Conservation (phyloP, 2,113 vertebrate genomes). For the Saiga tatarica region DNA sequence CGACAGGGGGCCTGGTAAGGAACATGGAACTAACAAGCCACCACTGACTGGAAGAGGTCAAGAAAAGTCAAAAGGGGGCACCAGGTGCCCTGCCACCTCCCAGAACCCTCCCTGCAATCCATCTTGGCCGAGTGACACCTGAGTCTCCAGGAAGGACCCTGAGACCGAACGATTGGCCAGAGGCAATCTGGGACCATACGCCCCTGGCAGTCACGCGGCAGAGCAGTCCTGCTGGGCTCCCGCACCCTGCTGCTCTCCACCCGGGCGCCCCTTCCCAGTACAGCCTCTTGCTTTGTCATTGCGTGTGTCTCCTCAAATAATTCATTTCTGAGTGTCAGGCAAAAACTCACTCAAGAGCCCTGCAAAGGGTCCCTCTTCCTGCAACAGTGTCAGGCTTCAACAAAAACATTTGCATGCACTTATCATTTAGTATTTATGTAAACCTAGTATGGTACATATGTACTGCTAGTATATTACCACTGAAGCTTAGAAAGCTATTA, state of each 20-base stretch:
- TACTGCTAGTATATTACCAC: background rate
- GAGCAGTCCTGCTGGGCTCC: background rate
- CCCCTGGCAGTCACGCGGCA: rapidly evolving
- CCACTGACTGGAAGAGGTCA: background rate
- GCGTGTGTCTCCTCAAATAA: background rate
- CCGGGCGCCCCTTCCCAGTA: rapidly evolving
- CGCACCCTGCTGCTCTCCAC: background rate
- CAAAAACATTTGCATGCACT: background rate
- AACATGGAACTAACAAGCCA: background rate
- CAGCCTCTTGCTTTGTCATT: background rate
- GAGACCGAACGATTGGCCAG: background rate
- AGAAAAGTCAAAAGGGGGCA: background rate
- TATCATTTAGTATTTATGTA: background rate
- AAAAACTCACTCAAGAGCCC: background rate
- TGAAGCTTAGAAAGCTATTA: background rate
- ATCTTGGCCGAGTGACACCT: background rate
- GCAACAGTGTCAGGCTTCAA: background rate
- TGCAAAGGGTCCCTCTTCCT: background rate
- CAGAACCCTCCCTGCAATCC: background rate
- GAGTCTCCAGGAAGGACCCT: background rate
- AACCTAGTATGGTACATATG: background rate
- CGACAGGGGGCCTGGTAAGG: background rate
- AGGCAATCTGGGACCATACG: background rate
- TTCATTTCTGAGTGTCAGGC: background rate
- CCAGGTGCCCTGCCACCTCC: background rate